These are phyloP conservation scores for Arge pagana DNA, from an alignment of 2,888 invertebrate genomes.

Conservation along the genomic window DNA sequence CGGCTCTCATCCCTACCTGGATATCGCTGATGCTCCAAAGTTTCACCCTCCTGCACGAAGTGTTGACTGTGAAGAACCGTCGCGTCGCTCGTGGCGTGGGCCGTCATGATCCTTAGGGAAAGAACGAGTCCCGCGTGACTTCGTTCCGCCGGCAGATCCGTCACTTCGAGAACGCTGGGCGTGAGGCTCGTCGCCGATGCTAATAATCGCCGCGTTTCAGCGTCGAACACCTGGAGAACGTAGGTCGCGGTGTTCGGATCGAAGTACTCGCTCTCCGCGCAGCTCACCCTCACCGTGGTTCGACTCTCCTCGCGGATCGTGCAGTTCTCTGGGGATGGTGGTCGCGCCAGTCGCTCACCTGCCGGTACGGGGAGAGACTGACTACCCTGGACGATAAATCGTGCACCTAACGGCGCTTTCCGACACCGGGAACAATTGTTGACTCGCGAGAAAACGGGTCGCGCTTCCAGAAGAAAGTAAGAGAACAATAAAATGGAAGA, in stretches of 20 bases:
- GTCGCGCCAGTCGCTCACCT: conserved; percentile 53
- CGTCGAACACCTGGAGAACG: conserved; percentile 63
- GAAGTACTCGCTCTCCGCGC: conserved; percentile 56
- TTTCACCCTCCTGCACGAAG: conserved; percentile 50
- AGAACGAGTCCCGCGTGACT: conserved; percentile 56
- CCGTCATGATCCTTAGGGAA: conserved; percentile 61
- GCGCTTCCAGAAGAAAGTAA: conserved; percentile 19
- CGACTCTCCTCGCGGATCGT: conserved; percentile 59
- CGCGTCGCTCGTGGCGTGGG: conserved; percentile 62
- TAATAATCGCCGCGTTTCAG: conserved; percentile 59
- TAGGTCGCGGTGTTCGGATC: conserved; percentile 56
- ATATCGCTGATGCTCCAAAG: conserved; percentile 50
- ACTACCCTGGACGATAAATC: conserved; percentile 37
- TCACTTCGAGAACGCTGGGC: conserved; percentile 59
- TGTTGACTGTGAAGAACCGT: conserved; percentile 58
- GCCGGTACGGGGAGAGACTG: conserved; percentile 29
- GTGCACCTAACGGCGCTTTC: not conserved
- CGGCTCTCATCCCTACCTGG: conserved; percentile 55
- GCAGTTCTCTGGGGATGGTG: conserved; percentile 62
- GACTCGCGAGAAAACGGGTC: conserved; percentile 26
- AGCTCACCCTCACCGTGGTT: conserved; percentile 59
- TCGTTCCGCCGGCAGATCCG: conserved; percentile 57
- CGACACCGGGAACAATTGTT: not conserved
- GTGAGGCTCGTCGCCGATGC: conserved; percentile 61
- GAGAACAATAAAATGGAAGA: too few species aligned